phyloP scores from a whole-genome alignment of 2,797 vertebrate species.

The Megaceryle alcyon region DNA sequence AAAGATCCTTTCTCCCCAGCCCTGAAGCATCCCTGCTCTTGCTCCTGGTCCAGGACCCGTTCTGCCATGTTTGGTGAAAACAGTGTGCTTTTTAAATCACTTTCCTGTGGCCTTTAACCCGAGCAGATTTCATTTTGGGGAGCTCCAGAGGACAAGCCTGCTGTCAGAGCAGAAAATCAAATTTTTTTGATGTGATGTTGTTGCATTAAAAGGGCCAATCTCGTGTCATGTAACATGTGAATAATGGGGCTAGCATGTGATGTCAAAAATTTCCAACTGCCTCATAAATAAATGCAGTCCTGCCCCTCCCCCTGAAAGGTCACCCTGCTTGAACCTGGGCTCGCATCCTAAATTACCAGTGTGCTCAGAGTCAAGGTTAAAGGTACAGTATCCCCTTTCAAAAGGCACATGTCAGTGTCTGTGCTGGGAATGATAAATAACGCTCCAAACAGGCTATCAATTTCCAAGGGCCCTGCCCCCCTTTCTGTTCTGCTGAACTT shows the following conservation, averaged over 20 bases:
- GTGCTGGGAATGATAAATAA: conserved; percentile 77
- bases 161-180: conserved; percentile 76
- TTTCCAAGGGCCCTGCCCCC: conserved; percentile 53
- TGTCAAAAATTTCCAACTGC: conserved; percentile 79
- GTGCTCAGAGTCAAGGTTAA: conserved; percentile 79
- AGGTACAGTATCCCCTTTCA: conserved; percentile 82
- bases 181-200: conserved; percentile 72
- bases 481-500: background rate
- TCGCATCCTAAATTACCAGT: conserved; percentile 78
- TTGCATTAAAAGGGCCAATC: conserved; percentile 80
- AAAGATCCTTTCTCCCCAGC: background rate
- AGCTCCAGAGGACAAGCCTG: conserved; percentile 39
- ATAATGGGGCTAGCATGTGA: conserved; percentile 78
- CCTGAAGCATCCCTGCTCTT: background rate
- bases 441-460: conserved; percentile 61
- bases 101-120: conserved; percentile 66
- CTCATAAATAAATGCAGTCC: conserved; percentile 80
- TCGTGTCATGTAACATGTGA: conserved; percentile 79
- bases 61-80: background rate
- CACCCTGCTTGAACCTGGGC: conserved; percentile 70
- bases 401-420: conserved; percentile 76
- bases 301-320: conserved; percentile 76
- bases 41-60: background rate
- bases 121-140: conserved; percentile 61
- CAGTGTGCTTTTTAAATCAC: background rate